Evolutionary conservation across 2,888 invertebrate genomes (phyloP).

Genomic region (Meghimatium bilineatum): DNA sequence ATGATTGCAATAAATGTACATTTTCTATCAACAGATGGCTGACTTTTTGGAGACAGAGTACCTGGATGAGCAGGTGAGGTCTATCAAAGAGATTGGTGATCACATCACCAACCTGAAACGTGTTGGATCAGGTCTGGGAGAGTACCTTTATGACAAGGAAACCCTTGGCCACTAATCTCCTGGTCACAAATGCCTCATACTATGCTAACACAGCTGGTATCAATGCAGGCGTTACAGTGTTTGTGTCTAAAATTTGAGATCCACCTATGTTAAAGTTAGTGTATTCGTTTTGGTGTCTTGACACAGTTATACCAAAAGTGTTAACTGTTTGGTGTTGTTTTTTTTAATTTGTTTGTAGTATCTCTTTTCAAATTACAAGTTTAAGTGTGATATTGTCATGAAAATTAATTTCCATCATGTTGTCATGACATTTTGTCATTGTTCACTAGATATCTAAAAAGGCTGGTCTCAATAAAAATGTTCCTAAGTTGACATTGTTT

Average conservation of each 20-base stretch:
- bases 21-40: conserved; percentile 78
- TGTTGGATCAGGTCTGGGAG: conserved; percentile 80
- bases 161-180: conserved; percentile 56
- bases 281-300: neutral
- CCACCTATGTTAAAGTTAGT: neutral
- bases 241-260: neutral
- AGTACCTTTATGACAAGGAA: conserved; percentile 81
- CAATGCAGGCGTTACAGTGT: conserved; percentile 3
- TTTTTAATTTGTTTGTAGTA: neutral
- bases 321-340: neutral
- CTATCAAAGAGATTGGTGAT: conserved; percentile 83
- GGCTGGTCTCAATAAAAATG: conserved; percentile 5
- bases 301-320: neutral
- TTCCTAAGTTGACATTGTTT: neutral
- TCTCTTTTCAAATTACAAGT: conserved; percentile 1
- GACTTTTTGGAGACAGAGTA: conserved; percentile 86
- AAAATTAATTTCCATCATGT: neutral
- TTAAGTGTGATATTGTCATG: conserved; percentile 13
- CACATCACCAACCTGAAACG: conserved; percentile 85
- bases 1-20: too few species aligned
- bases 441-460: neutral
- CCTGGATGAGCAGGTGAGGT: conserved; percentile 79
- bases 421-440: neutral
- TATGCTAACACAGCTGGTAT: neutral
- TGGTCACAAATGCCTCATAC: neutral